Conservation (phyloP, 2,888 invertebrate species). For the Erebia ligea region DNA sequence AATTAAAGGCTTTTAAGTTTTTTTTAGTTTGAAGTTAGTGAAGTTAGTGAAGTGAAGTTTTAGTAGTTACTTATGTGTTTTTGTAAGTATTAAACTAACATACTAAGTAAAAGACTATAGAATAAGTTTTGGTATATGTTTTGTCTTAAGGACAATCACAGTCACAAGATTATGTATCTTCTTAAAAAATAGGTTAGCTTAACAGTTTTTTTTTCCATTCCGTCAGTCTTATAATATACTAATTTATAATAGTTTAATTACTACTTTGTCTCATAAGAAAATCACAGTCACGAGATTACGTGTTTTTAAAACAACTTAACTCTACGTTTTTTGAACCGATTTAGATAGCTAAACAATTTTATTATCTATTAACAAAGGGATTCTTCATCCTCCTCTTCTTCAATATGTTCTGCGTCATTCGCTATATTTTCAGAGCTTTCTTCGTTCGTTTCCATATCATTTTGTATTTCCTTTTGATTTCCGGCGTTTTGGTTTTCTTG, state of each 20-base stretch:
- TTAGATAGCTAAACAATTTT: slow-evolving; percentile 9
- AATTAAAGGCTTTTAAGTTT: slow-evolving; percentile 1
- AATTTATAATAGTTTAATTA: slow-evolving; percentile 9
- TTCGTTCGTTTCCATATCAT: neutral
- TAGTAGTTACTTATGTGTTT: slow-evolving; percentile 8
- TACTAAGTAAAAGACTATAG: slow-evolving; percentile 7
- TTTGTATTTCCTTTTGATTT: slow-evolving; percentile 4
- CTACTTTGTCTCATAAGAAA: slow-evolving; percentile 7
- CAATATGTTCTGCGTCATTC: slow-evolving; percentile 1
- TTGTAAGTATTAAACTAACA: slow-evolving; percentile 6
- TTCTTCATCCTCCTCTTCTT: slow-evolving; percentile 6
- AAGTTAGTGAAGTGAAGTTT: neutral
- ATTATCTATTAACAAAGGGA: slow-evolving; percentile 6
- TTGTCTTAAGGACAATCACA: slow-evolving; percentile 17
- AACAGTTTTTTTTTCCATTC: slow-evolving; percentile 4
- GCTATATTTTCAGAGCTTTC: slow-evolving; percentile 1
- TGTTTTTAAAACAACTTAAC: slow-evolving; percentile 12
- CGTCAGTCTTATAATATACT: slow-evolving; percentile 7
- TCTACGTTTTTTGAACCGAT: slow-evolving; percentile 9
- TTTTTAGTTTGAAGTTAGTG: too few species aligned
- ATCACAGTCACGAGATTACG: slow-evolving; percentile 15
- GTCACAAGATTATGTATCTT: slow-evolving; percentile 12
- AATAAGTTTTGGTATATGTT: slow-evolving; percentile 11
- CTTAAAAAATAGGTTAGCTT: slow-evolving; percentile 8
- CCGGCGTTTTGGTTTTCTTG: neutral